Evolutionary conservation across 1,140 invertebrate genomes (phyloP).

Genomic region (Pygmarrhopalites habei): DNA sequence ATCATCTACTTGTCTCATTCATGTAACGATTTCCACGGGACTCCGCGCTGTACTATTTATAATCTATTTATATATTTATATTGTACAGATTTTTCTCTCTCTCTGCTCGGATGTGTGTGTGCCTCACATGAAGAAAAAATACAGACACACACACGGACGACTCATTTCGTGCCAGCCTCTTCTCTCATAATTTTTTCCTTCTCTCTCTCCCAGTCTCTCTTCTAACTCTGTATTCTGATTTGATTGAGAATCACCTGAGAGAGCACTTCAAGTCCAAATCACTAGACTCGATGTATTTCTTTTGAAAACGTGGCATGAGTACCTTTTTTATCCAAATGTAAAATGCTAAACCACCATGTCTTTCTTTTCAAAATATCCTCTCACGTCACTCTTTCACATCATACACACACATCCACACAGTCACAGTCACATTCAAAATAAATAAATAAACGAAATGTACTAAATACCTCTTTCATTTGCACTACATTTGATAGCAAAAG

Average conservation of each 20-base stretch:
- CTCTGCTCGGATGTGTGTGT: too few relatives aligned
- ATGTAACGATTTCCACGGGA: background rate
- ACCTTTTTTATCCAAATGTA: background rate
- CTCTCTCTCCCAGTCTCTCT: background rate
- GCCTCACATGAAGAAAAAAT: too few relatives aligned
- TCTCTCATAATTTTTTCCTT: background rate
- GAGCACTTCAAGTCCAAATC: conserved; percentile 12
- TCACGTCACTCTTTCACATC: background rate
- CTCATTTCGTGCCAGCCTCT: too few relatives aligned
- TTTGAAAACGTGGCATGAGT: background rate
- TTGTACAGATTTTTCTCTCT: too few relatives aligned
- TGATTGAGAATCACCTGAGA: conserved; percentile 20
- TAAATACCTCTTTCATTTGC: too few relatives aligned
- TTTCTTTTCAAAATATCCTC: background rate
- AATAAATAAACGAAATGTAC: too few relatives aligned
- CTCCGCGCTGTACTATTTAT: too few relatives aligned
- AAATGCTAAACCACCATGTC: background rate
- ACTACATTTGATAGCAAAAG: too few relatives aligned
- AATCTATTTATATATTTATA: too few relatives aligned
- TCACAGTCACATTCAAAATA: too few relatives aligned
- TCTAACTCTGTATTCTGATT: background rate
- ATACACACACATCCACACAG: too few relatives aligned
- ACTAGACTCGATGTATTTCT: background rate
- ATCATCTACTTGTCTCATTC: background rate
- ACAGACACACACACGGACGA: too few relatives aligned